Evolutionary conservation across 2,113 vertebrate species (phyloP), one percentile per base, ranked within the genome.

Genomic region (Atlantisia rogersi): DNA sequence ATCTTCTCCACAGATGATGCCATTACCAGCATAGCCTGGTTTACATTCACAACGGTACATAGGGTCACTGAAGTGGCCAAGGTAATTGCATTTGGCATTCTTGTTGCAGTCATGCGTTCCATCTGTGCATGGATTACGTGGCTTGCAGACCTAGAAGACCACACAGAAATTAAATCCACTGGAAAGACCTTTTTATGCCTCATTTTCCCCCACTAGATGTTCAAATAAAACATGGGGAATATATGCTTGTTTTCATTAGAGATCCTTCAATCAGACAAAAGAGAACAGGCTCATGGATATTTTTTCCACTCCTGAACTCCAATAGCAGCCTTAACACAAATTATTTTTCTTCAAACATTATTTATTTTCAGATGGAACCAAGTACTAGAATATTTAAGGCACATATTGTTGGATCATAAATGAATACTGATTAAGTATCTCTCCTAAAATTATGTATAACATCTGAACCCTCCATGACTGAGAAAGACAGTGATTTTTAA

Each of bases 11-110:
- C 99, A 99, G 93, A 99, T 99, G 44, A 98, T 97, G 59, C 99
- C 99, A 5, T 99, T 99, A 59, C 99, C 99, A 3, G 99, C 99
- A 25, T 99, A 99, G 37, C 99, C 99, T 35, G 99, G 99, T 95
- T 97, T 99, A 97, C 99, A 99, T 96, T 99, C 99, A 15, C 99
- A 99, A 81, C 99, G 99, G 98, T 98, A 99, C 99, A 99, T 99
- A 85, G 99, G 98, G 53, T 99, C 99, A 2, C 99, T 99, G 97
- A 98, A 99, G 93, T 99, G 97, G 56, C 99, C 99, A 97, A 99
- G 98, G 97, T 99, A 99, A 97, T 99, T 99, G 95, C 99, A 99
- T 92, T 98, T 99, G 96, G 99, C 99, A 21, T 99, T 99, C 97
- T 98, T 99, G 97, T 99, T 99, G 96, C 99, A 99, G 97, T 99